These are phyloP conservation scores for Plectropomus leopardus DNA, from an alignment of 2,113 vertebrate genomes.

Conservation along the genomic window DNA sequence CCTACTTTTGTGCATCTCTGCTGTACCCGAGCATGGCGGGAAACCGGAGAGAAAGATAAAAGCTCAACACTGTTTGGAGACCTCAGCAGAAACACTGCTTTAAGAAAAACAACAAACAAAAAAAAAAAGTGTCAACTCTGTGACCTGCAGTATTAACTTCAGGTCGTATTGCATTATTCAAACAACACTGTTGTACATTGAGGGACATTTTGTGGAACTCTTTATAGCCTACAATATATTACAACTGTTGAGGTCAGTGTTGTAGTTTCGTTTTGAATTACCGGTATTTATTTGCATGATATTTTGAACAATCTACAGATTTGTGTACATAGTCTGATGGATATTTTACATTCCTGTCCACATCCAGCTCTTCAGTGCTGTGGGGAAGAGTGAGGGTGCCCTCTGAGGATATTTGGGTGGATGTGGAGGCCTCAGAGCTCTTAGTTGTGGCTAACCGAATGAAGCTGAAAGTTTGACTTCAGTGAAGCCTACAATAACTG, in stretches of 20 bases:
- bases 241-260: slow-evolving; percentile 73
- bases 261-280: slow-evolving; percentile 68
- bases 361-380: slow-evolving; percentile 46
- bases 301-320: slow-evolving; percentile 69
- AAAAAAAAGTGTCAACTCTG: slow-evolving; percentile 33
- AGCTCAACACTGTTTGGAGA: slow-evolving; percentile 61
- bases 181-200: slow-evolving; percentile 56
- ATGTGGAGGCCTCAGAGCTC: slow-evolving; percentile 39
- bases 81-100: slow-evolving; percentile 55
- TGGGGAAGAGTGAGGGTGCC: slow-evolving; percentile 26
- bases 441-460: slow-evolving; percentile 34
- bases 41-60: slow-evolving; percentile 41
- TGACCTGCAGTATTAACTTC: slow-evolving; percentile 47
- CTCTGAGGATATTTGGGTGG: slow-evolving; percentile 39
- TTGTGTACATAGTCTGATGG: slow-evolving; percentile 73
- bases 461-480: slow-evolving; percentile 78
- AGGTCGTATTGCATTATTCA: slow-evolving; percentile 41
- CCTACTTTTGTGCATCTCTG: slow-evolving; percentile 62
- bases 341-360: slow-evolving; percentile 76
- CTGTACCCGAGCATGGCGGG: slow-evolving; percentile 73
- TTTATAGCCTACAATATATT: slow-evolving; percentile 70
- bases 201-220: slow-evolving; percentile 59
- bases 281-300: slow-evolving; percentile 82
- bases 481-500: slow-evolving; percentile 75
- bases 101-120: background rate